Base-by-base conservation (phyloP, 2,888 invertebrate species). In the Chironomus riparius region DNA sequence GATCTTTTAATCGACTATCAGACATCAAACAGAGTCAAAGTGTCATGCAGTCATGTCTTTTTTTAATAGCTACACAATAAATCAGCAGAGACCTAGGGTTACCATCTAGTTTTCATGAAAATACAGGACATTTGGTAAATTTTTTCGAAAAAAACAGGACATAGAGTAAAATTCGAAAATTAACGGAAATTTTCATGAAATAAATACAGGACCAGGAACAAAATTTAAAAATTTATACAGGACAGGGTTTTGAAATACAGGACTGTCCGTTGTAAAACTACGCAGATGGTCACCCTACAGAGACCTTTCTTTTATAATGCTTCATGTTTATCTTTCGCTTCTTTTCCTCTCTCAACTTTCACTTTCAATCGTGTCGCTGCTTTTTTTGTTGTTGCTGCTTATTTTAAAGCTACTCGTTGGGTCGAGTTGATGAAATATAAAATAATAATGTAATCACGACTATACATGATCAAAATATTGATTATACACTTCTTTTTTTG, bases 391-490 rank as follows among this genome's bases (percentile, higher is more conserved):
- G 65, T 65, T 65, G 21, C 10, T 21, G 13, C 13, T 65, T 65
- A 22, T 65, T 65, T 12, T n/a, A n/a, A 10, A 24, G 56, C 56
- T 15, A 10, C 38, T 38, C 38, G 38, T 38, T 38, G 38, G 38
- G 56, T 56, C 56, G 38, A 38, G 38, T 38, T 38, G 38, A 38
- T 38, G 56, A 56, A 18, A 15, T n/a, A n/a, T 56, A 56, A 15
- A 56, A 24, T 70, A 70, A 70, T 70, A 70, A 70, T 50, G 70
- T 70, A 70, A 70, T 70, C 70, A 70, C 61, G 72, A 72, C 38
- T 56, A 15, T 7, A 38, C 72, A 72, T 62, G 72, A 72, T 72
- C 38, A 72, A 72, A 72, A 72, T 72, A 72, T 72, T 72, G 70
- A 70, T 70, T 70, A 13, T 47, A 69, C 18, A 15, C 28, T 28